Evolutionary conservation across 2,888 invertebrate genomes (phyloP), one percentile per base, ranked within the genome.

Genomic region (Tipula confusa): DNA sequence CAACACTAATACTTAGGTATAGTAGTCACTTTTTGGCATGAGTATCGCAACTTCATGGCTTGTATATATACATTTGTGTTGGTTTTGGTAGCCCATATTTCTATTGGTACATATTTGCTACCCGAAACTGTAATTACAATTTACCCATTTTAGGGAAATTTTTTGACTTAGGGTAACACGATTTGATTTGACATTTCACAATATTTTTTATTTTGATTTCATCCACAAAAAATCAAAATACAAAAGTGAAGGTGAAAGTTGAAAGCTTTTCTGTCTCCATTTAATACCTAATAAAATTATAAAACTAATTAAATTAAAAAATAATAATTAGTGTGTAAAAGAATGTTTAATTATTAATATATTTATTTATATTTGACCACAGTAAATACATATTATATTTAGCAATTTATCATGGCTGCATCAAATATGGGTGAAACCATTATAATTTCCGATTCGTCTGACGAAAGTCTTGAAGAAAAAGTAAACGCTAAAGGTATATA

Each of bases 371-470:
- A 64, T 64, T 38, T 9, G 64, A 18, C 11, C 18, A 24, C 7
- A 28, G 13, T 11, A 29, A 80, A 29, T 1, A 15, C 15, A n/a
- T n/a, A n/a, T n/a, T n/a, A n/a, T n/a, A n/a, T n/a, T n/a, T n/a
- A n/a, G n/a, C n/a, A n/a, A 15, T 64, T 64, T 15, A 64, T 64
- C 4, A 80, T 80, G 80, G 80, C 80, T 80, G 80, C 80, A 29
- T 29, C 80, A 18, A 80, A 80, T 29, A 29, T 29, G 3, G 9
- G 29, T 79, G 31, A 29, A 80, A 29, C 31, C 4, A 31, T 80
- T 28, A 5, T 80, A 7, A 29, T 29, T 80, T 9, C 24, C 4
- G n/a, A 29, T 29, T 80, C 80, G 7, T 29, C 29, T 7, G 80
- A 80, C 9, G 80, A 80, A 11, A 29, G 29, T 28, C 0, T 79